Evolutionary conservation across 2,888 invertebrate genomes (phyloP).

Genomic region (Yponomeuta evonymella): DNA sequence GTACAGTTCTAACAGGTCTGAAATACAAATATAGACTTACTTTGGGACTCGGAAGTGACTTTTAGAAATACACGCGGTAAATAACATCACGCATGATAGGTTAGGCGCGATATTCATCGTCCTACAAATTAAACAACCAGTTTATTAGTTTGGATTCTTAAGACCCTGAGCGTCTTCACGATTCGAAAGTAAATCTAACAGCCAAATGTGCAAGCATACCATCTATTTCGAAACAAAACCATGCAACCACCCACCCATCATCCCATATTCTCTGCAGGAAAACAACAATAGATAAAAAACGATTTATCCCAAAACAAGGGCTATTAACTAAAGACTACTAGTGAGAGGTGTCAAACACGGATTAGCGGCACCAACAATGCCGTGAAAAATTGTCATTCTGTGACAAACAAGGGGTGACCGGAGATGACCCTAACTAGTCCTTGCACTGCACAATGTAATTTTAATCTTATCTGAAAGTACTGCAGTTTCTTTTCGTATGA

Average conservation of each 20-base stretch:
- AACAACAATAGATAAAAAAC: conserved; percentile 43
- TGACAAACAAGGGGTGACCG: conserved; percentile 4
- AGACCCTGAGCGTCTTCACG: too few species aligned
- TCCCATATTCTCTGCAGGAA: conserved; percentile 29
- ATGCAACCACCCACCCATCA: conserved; percentile 15
- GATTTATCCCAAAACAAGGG: conserved; percentile 42
- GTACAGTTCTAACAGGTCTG: too few species aligned
- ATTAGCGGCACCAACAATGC: conserved; percentile 63
- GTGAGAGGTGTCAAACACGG: conserved; percentile 67
- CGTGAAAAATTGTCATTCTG: conserved; percentile 65
- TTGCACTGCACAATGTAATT: background rate
- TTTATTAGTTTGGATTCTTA: too few species aligned
- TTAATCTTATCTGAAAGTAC: background rate
- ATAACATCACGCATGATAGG: too few species aligned
- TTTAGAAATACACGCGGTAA: too few species aligned
- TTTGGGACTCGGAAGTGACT: too few species aligned
- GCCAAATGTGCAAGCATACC: too few species aligned
- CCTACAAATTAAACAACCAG: too few species aligned
- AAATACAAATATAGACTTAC: too few species aligned
- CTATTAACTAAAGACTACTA: conserved; percentile 64
- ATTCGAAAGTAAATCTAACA: too few species aligned
- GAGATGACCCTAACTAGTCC: conserved; percentile 27
- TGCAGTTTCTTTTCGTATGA: background rate
- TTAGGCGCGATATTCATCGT: too few species aligned
- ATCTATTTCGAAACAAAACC: background rate